A percentile compares a stretch with the other conserved stretches of the same genome.
Evolutionary conservation across 1,140 invertebrate species (phyloP).

Genomic region (Parapsyche elsis): DNA sequence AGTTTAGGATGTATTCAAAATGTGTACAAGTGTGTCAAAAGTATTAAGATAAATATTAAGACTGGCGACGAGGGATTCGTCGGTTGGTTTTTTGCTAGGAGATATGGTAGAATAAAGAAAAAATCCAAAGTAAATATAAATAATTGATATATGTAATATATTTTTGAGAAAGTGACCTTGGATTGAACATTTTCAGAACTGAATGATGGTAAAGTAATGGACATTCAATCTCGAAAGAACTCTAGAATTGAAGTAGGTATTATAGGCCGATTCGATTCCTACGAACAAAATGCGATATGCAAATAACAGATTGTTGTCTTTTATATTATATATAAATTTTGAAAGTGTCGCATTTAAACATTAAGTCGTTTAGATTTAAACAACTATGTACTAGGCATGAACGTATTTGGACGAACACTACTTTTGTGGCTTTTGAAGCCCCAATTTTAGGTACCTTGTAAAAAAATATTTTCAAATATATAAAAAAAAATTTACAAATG

Average conservation of each 20-base stretch:
- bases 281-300: too few species aligned
- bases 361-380: constrained; percentile 17
- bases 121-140: constrained; percentile 44
- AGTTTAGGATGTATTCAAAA: constrained; percentile 39
- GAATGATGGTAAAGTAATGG: constrained; percentile 7
- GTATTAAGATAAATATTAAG: constrained; percentile 46
- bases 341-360: constrained; percentile 12
- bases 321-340: neutral
- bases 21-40: constrained; percentile 54
- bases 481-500: constrained; percentile 26
- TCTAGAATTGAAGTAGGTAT: too few species aligned
- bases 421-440: neutral
- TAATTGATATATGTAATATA: constrained; percentile 33
- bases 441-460: constrained; percentile 15
- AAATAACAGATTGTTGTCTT: neutral
- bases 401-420: neutral
- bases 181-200: constrained; percentile 47
- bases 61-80: constrained; percentile 42
- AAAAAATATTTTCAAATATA: neutral
- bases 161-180: constrained; percentile 52
- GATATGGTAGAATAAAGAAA: constrained; percentile 10
- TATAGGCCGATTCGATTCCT: too few species aligned
- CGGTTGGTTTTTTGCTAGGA: constrained; percentile 30
- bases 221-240: neutral
- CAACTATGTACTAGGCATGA: neutral